phyloP scores from a whole-genome alignment of 2,113 vertebrate genomes.

The Semnornis frantzii region DNA sequence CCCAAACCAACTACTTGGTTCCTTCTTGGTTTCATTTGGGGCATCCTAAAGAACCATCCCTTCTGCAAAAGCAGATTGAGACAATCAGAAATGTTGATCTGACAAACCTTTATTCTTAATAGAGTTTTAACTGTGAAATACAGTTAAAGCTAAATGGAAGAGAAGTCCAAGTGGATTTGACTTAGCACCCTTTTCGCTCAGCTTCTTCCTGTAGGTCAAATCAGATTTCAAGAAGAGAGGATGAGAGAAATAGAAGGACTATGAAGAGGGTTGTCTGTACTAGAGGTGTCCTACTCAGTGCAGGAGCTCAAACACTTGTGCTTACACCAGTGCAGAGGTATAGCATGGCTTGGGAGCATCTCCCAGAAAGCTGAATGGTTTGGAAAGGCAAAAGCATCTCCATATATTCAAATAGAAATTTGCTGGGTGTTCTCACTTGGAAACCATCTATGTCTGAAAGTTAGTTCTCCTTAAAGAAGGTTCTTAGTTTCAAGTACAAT shows the following conservation, averaged over 20 bases:
- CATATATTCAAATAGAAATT: background rate
- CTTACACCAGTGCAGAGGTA: background rate
- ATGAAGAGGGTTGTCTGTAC: background rate
- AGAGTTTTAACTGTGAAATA: background rate
- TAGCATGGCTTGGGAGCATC: background rate
- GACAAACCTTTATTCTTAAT: background rate
- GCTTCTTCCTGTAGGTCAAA: background rate
- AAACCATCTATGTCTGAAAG: background rate
- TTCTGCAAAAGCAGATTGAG: too few relatives aligned
- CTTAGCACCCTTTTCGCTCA: background rate
- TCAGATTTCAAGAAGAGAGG: background rate
- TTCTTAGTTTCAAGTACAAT: background rate
- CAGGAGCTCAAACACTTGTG: background rate
- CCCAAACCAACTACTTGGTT: too few relatives aligned
- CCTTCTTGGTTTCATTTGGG: too few relatives aligned
- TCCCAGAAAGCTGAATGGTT: background rate
- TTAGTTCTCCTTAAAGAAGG: background rate
- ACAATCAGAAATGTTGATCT: background rate
- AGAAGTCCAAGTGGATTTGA: background rate
- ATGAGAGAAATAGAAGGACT: background rate
- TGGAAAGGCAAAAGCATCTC: background rate
- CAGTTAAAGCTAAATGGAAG: background rate
- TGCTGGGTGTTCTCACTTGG: background rate
- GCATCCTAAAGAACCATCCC: too few relatives aligned
- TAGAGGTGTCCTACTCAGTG: background rate